Evolutionary conservation across 2,113 vertebrate genomes (phyloP), one percentile per base, ranked within the genome.

Genomic region (Malurus cyaneus): DNA sequence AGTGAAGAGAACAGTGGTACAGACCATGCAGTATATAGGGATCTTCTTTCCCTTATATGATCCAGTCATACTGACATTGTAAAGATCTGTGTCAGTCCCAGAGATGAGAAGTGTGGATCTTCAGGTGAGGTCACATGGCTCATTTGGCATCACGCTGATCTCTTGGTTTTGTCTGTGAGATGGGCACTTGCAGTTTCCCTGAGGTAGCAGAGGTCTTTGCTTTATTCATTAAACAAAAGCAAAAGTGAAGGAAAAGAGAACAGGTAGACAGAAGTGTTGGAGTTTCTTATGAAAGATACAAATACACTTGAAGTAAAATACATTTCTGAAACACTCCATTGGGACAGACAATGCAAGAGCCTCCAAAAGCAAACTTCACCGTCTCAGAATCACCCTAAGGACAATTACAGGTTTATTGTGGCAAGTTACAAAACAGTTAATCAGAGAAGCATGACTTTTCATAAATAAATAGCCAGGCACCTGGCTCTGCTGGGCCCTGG

Each of bases 171-270:
- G 77, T 69, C 65, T 31, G 11, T 73, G 67, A 93, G 88, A 20
- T 59, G 86, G 86, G 91, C 80, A 74, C 57, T 92, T 95, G 67
- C 84, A 94, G 64, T 56, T 92, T 91, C 92, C 83, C 89, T 97
- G 97, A 98, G 97, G 95, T 97, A 98, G 96, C 84, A 80, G 83
- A 93, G 18, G 65, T 92, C 88, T 93, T 88, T 72, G 57, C 86
- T 96, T 90, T 89, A 79, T 65, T 71, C 39, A 23, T 86, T 84
- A 61, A 66, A 72, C 36, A 49, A 80, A 91, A 93, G 78, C 16
- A 83, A 47, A 85, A 84, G 14, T 36, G 31, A 77, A 88, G 66
- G 18, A 56, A 89, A 71, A 66, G 12, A n/a, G 26, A 32, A 56
- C 18, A 52, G 62, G 70, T 46, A 85, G 74, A 87, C 29, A 89